Evolutionary conservation across 2,797 vertebrate species (phyloP), one percentile per base, ranked within the genome.

Genomic region (Phalloptychus januarius): DNA sequence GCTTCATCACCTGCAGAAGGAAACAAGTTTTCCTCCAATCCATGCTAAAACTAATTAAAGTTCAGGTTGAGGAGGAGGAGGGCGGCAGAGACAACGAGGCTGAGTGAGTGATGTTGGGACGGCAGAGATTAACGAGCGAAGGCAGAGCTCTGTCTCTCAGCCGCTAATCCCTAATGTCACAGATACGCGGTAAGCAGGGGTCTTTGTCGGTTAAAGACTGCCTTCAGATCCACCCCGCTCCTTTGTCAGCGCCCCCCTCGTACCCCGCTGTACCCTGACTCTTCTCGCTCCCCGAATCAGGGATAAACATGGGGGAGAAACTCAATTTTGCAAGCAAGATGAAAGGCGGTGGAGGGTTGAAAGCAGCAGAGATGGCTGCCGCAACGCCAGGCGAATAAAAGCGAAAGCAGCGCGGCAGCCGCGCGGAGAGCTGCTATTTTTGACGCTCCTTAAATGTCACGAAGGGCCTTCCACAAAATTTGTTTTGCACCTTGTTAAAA

Each of bases 1-100:
- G 91, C 91, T 94, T 93, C 89, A 93, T 94, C 92, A 93, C 91
- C 92, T 93, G 89, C 81, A 83, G 82, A 90, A 89, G 79, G 90
- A 78, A 58, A 79, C 85, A 86, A 93, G 88, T 92, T 93, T 94
- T 86, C 84, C 86, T 85, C 85, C 86, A 88, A 87, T 92, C 83
- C 78, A 0, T 1, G 56, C 85, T 80, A 88, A 93, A 95, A 94
- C 92, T 92, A 95, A 95, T 94, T 94, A 94, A 94, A 94, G 93
- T 94, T 75, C 87, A 75, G 81, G 79, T 80, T 84, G 81, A 78
- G 42, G 77, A 86, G 84, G 65, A 71, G 83, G 81, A 76, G 71
- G 25, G 23, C 78, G 76, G 83, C 78, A 2, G 72, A 73, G 85
- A 48, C 80, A 86, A 87, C 70, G 78, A 86, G 85, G 83, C 44